Conservation (phyloP, 1,140 invertebrate species). For the Copidosoma floridanum region DNA sequence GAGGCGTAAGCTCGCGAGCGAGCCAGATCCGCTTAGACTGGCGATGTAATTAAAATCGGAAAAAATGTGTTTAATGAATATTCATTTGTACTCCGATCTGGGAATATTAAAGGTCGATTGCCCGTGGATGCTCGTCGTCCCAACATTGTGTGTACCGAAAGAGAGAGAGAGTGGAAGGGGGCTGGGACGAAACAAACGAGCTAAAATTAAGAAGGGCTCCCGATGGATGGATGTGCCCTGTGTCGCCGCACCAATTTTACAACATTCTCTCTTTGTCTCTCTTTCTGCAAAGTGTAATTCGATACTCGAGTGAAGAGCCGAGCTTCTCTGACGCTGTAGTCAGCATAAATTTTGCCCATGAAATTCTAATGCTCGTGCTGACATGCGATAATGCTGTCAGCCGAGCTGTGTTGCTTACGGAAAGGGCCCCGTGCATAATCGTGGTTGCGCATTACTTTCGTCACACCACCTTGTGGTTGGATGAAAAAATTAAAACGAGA, state of each 20-base stretch:
- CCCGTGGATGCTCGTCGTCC: constrained; percentile 30
- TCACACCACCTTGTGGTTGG: no score
- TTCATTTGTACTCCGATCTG: constrained; percentile 47
- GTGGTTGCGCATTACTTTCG: no score
- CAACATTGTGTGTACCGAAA: constrained; percentile 28
- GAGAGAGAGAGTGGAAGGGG: no score
- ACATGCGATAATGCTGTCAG: no score
- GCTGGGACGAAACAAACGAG: constrained; percentile 6
- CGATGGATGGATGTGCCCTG: no score
- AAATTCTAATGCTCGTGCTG: constrained; percentile 1
- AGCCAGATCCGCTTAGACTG: constrained; percentile 51
- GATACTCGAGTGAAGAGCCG: neutral
- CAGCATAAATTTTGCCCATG: neutral
- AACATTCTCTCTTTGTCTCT: no score
- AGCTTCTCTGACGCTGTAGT: neutral
- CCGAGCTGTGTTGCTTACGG: no score
- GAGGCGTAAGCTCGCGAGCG: constrained; percentile 37
- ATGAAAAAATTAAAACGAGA: no score
- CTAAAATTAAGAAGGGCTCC: constrained; percentile 15
- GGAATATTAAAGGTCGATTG: constrained; percentile 43
- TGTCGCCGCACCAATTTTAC: neutral
- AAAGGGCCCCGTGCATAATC: no score
- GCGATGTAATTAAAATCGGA: constrained; percentile 55
- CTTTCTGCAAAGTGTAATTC: neutral
- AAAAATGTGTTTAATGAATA: constrained; percentile 53